Evolutionary conservation across 2,113 vertebrate genomes (phyloP).

Genomic region (Pelobates fuscus): DNA sequence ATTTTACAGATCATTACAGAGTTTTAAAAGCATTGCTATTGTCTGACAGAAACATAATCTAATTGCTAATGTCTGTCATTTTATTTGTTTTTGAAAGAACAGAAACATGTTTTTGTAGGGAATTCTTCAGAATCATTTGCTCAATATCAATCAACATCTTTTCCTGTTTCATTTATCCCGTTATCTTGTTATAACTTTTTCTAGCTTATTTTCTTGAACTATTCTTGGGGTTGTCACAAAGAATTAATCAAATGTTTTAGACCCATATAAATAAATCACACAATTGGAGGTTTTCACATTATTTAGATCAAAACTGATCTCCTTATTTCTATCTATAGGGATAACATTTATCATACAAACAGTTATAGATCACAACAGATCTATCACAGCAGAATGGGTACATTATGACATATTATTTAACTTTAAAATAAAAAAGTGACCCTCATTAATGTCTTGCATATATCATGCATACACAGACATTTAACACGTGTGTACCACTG

Average conservation of each 20-base stretch:
- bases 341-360: too few relatives aligned
- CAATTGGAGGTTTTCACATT: background rate
- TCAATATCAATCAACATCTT: conserved; percentile 33
- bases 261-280: background rate
- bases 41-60: conserved; percentile 5
- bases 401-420: too few relatives aligned
- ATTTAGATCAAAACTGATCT: background rate
- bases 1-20: conserved; percentile 24
- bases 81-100: conserved; percentile 41
- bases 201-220: conserved; percentile 2
- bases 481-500: too few relatives aligned
- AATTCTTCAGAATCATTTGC: conserved; percentile 40
- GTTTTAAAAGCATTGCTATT: conserved; percentile 4
- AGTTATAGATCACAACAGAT: too few relatives aligned
- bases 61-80: conserved; percentile 1
- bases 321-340: background rate
- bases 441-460: too few relatives aligned
- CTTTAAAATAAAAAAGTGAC: too few relatives aligned
- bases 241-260: background rate
- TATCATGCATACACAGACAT: too few relatives aligned
- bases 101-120: conserved; percentile 22
- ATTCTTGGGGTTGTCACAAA: background rate
- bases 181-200: conserved; percentile 19
- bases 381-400: too few relatives aligned
- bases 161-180: conserved; percentile 1